Conservation (phyloP, 2,888 invertebrate genomes). For the Coronaproctus castanopsis region DNA sequence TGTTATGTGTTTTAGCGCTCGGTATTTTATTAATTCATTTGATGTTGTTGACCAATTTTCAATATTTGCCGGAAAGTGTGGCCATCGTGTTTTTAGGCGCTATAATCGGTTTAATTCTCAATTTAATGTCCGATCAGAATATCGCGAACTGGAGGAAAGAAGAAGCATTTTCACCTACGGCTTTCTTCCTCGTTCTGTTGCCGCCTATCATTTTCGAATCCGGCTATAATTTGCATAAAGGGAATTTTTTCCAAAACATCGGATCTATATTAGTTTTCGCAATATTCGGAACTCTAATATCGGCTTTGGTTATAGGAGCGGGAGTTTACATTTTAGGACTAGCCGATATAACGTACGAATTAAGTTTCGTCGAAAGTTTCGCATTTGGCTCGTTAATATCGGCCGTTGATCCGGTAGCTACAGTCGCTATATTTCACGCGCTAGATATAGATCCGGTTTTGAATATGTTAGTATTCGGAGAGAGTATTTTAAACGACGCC, state of each 20-base stretch:
- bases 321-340: constrained; percentile 86
- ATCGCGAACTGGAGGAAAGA: constrained; percentile 91
- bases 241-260: constrained; percentile 84
- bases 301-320: constrained; percentile 88
- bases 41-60: constrained; percentile 85
- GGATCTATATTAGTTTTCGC: constrained; percentile 97
- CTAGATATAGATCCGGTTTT: constrained; percentile 89
- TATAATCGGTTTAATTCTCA: constrained; percentile 73
- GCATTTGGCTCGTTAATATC: constrained; percentile 96
- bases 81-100: constrained; percentile 91
- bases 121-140: constrained; percentile 68
- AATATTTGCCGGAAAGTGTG: constrained; percentile 92
- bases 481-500: constrained; percentile 91
- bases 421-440: constrained; percentile 95
- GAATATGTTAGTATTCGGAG: constrained; percentile 96
- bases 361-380: constrained; percentile 91
- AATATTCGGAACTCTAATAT: constrained; percentile 89
- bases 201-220: constrained; percentile 99
- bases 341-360: constrained; percentile 71
- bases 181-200: constrained; percentile 85
- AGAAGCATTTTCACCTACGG: constrained; percentile 94
- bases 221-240: constrained; percentile 96
- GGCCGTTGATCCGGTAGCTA: constrained; percentile 97
- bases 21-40: constrained; percentile 87
- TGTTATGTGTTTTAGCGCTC: constrained; percentile 79